Evolutionary conservation across 92 coral and sea anemone genomes (phyloP), one percentile per base, ranked within the genome.

Genomic region (Epizoanthus ramosus): DNA sequence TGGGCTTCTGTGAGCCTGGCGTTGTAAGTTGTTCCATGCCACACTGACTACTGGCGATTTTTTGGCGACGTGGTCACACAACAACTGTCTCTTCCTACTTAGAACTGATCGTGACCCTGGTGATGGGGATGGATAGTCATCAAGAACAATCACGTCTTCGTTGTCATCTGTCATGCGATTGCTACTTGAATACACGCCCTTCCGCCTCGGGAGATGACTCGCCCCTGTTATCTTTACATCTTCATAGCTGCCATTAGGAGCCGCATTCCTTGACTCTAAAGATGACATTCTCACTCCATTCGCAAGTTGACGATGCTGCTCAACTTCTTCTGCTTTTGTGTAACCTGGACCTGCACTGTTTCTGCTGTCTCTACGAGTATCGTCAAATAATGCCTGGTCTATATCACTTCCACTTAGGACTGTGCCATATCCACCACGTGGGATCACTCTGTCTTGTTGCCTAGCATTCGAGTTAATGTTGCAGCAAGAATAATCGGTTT

Each of bases 41-140:
- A 91, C 83, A 41, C 74, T 84, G 17, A 91, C 94, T 1, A 88
- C 94, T 28, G 94, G 94, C 2, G 94, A 91, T 63, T 85, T 91
- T 66, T 64, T 91, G 7, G 84, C 79, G 4, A 79, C 63, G 31
- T 80, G 58, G 21, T 84, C 92, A 61, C 71, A 50, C 0, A 66
- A 10, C 7, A 88, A n/a, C 60, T 57, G 83, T 57, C 92, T 76
- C 71, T 88, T 87, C 39, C 79, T 83, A 23, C 69, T 35, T 9
- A 77, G 79, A 65, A 79, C 22, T 16, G 83, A 74, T 9, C 83
- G 77, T 5, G 92, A 71, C 1, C 81, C 65, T 57, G 81, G 76
- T 13, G 92, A 74, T 2, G 76, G 61, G 8, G 9, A 33, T 6
- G 63, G 8, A 57, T 74, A 86, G 28, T 88, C 89, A 35, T 85